A percentile compares a stretch with the other conserved stretches of the same genome.
These are phyloP conservation scores for Heterocephalus glaber DNA, from an alignment of 2,113 vertebrate species.

Conservation along the genomic window DNA sequence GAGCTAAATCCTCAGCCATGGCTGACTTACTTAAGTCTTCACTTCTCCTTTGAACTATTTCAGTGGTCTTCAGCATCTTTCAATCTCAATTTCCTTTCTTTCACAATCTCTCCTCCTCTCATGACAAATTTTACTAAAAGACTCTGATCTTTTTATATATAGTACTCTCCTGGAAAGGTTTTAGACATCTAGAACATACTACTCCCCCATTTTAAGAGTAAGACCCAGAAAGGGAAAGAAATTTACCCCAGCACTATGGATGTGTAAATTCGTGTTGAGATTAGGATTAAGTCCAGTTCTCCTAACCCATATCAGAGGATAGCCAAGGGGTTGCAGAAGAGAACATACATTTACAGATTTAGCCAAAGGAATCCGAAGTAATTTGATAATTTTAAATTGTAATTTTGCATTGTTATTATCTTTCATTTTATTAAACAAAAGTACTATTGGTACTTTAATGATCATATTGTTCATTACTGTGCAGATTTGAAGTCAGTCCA, in stretches of 20 bases:
- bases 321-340: not conserved
- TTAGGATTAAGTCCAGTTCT: not conserved
- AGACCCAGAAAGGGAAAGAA: not conserved
- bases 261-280: not conserved
- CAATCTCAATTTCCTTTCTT: not conserved
- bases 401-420: constrained; percentile 10
- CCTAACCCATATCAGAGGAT: not conserved
- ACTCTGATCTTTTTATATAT: not conserved
- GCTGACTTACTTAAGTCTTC: no score
- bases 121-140: not conserved
- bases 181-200: not conserved
- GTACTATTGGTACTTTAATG: not conserved
- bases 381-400: not conserved
- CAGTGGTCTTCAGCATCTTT: not conserved
- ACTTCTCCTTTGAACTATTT: not conserved
- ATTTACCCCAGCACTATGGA: not conserved
- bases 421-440: constrained; percentile 54
- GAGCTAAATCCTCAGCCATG: no score
- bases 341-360: not conserved
- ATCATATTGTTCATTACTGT: constrained; percentile 15
- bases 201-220: not conserved
- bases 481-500: constrained; percentile 32
- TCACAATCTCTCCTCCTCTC: not conserved
- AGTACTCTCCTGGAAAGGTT: not conserved
- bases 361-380: not conserved